These are phyloP conservation scores for Phaedon cochleariae DNA, from an alignment of 2,888 invertebrate species.

Conservation along the genomic window DNA sequence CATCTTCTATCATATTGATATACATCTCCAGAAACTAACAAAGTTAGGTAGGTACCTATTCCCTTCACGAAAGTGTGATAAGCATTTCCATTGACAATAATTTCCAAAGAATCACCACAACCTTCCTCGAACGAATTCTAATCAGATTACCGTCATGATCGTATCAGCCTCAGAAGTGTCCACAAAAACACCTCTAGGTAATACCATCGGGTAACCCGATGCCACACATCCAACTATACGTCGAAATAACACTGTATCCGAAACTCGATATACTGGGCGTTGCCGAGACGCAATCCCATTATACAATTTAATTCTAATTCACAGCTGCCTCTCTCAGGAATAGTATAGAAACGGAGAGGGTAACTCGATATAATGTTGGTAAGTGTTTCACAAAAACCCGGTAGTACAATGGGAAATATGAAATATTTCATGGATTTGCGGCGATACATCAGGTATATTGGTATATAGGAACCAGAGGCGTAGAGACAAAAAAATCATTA, in stretches of 20 bases:
- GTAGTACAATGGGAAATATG: constrained; percentile 11
- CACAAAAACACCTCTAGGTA: constrained; percentile 12
- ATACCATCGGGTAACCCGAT: background rate
- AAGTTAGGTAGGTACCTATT: too few relatives aligned
- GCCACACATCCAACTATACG: constrained; percentile 2
- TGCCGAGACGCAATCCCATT: constrained; percentile 36
- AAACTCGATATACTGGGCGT: constrained; percentile 32
- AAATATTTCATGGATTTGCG: constrained; percentile 3
- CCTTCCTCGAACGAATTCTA: constrained; percentile 2
- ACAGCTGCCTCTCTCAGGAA: constrained; percentile 33
- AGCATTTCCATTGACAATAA: background rate
- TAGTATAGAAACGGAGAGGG: constrained; percentile 33
- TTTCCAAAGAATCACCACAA: background rate
- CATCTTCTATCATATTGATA: too few relatives aligned
- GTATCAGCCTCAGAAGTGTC: background rate
- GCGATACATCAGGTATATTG: background rate
- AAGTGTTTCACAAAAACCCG: constrained; percentile 50
- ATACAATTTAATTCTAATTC: constrained; percentile 41
- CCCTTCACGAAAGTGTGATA: too few relatives aligned
- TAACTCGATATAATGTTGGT: constrained; percentile 45
- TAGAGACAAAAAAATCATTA: too few relatives aligned
- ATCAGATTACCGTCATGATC: background rate
- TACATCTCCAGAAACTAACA: too few relatives aligned
- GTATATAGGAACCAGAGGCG: background rate
- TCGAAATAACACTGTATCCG: constrained; percentile 24